A percentile compares a stretch with the other conserved stretches of the same genome.
phyloP scores from a whole-genome alignment of 2,888 invertebrate species.

The Amphipyra berbera region DNA sequence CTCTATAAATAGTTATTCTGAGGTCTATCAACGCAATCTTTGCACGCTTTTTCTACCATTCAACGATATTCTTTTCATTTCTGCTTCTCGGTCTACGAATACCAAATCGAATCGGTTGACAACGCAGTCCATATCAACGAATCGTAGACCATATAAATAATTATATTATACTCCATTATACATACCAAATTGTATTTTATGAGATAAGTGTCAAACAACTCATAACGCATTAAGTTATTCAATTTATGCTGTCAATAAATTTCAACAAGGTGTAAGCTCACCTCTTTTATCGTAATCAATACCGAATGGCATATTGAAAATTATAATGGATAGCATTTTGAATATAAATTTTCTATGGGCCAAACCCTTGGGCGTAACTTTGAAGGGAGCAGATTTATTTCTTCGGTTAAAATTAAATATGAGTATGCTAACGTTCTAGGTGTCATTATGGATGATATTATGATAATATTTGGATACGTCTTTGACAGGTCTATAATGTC shows the following conservation, averaged over 20 bases:
- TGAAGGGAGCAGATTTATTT: slow-evolving; percentile 51
- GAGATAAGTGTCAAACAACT: slow-evolving; percentile 53
- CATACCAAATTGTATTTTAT: slow-evolving; percentile 57
- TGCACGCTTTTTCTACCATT: slow-evolving; percentile 7
- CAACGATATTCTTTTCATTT: neutral
- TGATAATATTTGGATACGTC: neutral
- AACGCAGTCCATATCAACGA: slow-evolving; percentile 27
- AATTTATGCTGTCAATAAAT: slow-evolving; percentile 62
- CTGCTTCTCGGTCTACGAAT: slow-evolving; percentile 10
- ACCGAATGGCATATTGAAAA: slow-evolving; percentile 52
- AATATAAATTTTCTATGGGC: slow-evolving; percentile 55
- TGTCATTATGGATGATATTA: slow-evolving; percentile 9
- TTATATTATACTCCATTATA: slow-evolving; percentile 22
- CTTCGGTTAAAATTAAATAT: slow-evolving; percentile 32
- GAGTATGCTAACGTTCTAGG: slow-evolving; percentile 14
- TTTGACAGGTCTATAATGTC: neutral
- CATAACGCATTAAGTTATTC: slow-evolving; percentile 55
- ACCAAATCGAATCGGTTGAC: slow-evolving; percentile 21
- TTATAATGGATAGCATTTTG: slow-evolving; percentile 54
- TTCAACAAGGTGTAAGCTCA: slow-evolving; percentile 54
- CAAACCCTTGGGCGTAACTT: slow-evolving; percentile 49
- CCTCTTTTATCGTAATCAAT: slow-evolving; percentile 57
- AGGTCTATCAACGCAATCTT: neutral
- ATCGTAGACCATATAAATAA: slow-evolving; percentile 35
- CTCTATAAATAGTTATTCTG: neutral